phyloP scores from a whole-genome alignment of 2,888 invertebrate genomes.

The Chrysolina oricalcia region DNA sequence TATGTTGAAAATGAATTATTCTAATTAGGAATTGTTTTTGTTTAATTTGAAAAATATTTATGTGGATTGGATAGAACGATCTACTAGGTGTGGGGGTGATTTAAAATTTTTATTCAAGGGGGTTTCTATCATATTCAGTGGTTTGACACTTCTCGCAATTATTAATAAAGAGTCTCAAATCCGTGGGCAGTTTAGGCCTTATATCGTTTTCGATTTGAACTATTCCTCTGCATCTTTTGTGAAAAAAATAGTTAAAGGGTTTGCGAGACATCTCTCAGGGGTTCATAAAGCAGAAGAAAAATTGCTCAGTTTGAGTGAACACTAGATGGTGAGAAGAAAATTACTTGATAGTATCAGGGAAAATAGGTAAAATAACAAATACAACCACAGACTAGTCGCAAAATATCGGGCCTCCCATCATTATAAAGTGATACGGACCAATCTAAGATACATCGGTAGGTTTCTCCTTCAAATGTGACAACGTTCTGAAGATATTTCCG shows the following conservation, averaged over 20 bases:
- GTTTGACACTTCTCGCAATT: too few species aligned
- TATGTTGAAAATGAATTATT: too few species aligned
- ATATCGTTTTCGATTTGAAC: too few species aligned
- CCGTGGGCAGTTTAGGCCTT: too few species aligned
- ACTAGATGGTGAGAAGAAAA: neutral
- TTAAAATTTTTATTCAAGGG: too few species aligned
- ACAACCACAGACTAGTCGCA: neutral
- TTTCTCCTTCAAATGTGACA: neutral
- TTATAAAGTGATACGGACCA: neutral
- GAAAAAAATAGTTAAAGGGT: neutral
- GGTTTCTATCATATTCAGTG: too few species aligned
- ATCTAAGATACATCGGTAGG: neutral
- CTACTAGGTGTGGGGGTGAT: too few species aligned
- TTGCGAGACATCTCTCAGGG: neutral
- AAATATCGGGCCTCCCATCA: neutral
- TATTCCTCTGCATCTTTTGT: neutral
- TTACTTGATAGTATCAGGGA: neutral
- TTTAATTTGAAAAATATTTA: too few species aligned
- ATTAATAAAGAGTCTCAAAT: too few species aligned
- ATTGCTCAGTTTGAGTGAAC: neutral
- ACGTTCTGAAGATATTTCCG: neutral
- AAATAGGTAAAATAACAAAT: neutral
- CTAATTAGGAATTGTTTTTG: too few species aligned
- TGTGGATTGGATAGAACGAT: too few species aligned
- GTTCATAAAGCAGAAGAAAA: neutral